Conservation (phyloP, 1,140 invertebrate species). For the Campoletis sonorensis region DNA sequence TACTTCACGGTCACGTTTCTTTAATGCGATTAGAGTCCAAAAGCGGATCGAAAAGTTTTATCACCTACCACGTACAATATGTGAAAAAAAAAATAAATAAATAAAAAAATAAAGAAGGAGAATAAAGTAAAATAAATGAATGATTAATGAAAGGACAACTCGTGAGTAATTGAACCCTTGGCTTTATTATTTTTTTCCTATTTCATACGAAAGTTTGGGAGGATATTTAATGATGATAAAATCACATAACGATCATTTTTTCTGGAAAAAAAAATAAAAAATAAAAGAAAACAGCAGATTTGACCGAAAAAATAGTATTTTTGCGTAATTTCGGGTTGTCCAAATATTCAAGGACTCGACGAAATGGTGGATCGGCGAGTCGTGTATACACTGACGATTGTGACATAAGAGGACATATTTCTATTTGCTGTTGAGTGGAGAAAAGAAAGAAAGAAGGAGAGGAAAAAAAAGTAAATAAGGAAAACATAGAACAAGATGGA, state of each 20-base stretch:
- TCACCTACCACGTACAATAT: background rate
- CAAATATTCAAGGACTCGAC: background rate
- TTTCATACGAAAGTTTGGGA: too few relatives aligned
- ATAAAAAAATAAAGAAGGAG: too few relatives aligned
- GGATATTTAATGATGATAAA: background rate
- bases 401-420: constrained; percentile 29
- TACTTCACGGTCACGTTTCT: constrained; percentile 17
- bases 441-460: constrained; percentile 37
- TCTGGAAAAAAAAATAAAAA: background rate
- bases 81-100: background rate
- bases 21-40: constrained; percentile 19
- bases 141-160: constrained; percentile 4
- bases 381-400: background rate
- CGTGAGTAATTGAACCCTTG: background rate
- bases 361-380: background rate
- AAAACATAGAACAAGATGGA: constrained; percentile 29
- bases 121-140: background rate
- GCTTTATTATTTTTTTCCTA: too few relatives aligned
- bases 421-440: constrained; percentile 15
- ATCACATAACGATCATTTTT: background rate
- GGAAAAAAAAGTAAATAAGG: too few relatives aligned
- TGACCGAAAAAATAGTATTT: background rate
- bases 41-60: constrained; percentile 17
- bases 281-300: background rate
- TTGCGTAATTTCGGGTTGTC: too few relatives aligned